phyloP scores from a whole-genome alignment of 2,797 vertebrate genomes.

The Strix occidentalis region DNA sequence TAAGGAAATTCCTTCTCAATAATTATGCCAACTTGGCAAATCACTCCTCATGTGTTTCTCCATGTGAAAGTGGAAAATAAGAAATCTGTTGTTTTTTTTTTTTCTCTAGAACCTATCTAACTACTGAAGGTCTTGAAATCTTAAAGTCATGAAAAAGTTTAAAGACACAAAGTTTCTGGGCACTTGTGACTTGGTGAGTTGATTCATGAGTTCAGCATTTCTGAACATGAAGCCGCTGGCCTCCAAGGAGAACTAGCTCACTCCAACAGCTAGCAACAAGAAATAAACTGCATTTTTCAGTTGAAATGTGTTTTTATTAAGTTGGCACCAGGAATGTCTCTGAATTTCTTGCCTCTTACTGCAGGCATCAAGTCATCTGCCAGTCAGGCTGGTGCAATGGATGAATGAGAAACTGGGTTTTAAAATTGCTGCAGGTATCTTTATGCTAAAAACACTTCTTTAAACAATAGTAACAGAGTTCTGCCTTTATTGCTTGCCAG shows the following conservation, averaged over 20 bases:
- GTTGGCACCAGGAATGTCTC: slow-evolving; percentile 9
- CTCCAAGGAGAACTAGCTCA: not conserved
- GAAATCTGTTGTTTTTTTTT: not conserved
- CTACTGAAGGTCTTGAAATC: not conserved
- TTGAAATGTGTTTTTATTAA: slow-evolving; percentile 12
- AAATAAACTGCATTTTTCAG: slow-evolving; percentile 6
- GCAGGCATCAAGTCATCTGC: not conserved
- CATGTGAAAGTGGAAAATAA: not conserved
- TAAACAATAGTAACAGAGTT: not conserved
- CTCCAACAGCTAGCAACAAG: not conserved
- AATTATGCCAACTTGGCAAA: not conserved
- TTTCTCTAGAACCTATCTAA: not conserved
- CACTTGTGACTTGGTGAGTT: not conserved
- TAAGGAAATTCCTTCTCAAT: not conserved
- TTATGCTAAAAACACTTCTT: slow-evolving; percentile 1
- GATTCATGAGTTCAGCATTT: slow-evolving; percentile 1
- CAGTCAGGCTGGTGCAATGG: not conserved
- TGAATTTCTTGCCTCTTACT: slow-evolving; percentile 15
- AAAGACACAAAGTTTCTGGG: not conserved
- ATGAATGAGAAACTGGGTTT: not conserved
- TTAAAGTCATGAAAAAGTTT: not conserved
- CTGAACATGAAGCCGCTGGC: not conserved
- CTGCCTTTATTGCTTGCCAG: not conserved
- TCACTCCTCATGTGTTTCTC: not conserved
- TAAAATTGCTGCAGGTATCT: not conserved